Conservation (phyloP, 2,797 vertebrate genomes). For the Prunella strophiata region DNA sequence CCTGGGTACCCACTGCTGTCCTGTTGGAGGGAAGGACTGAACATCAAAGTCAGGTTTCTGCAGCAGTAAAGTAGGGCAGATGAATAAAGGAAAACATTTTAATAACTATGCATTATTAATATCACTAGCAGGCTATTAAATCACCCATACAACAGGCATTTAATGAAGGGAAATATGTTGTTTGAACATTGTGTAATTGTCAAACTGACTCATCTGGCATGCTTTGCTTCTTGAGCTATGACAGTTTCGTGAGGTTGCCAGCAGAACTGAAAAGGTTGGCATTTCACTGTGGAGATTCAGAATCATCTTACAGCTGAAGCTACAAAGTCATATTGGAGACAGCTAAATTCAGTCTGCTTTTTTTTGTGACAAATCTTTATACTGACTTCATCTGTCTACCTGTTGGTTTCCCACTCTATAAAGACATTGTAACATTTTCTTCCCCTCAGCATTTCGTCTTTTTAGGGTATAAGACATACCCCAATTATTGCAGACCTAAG, state of each 20-base stretch:
- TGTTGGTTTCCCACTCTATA: background rate
- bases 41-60: background rate
- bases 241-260: conserved; percentile 5
- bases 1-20: background rate
- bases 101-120: conserved; percentile 50
- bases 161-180: conserved; percentile 53
- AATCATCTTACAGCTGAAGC: background rate
- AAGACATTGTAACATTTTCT: background rate
- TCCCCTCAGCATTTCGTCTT: background rate
- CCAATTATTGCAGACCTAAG: background rate
- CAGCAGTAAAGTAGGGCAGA: conserved; percentile 17
- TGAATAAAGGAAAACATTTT: conserved; percentile 42
- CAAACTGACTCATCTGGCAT: conserved; percentile 21
- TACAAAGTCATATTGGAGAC: background rate
- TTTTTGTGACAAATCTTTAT: background rate
- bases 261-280: background rate
- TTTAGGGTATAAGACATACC: background rate
- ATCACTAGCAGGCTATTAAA: conserved; percentile 34
- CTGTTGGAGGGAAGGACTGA: background rate
- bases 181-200: conserved; percentile 53
- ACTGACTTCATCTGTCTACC: background rate
- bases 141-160: conserved; percentile 15
- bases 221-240: conserved; percentile 38
- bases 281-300: background rate
- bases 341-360: background rate